These are phyloP conservation scores for Caenorhabditis zanzibari DNA, from an alignment of 2,888 invertebrate genomes.

Conservation along the genomic window DNA sequence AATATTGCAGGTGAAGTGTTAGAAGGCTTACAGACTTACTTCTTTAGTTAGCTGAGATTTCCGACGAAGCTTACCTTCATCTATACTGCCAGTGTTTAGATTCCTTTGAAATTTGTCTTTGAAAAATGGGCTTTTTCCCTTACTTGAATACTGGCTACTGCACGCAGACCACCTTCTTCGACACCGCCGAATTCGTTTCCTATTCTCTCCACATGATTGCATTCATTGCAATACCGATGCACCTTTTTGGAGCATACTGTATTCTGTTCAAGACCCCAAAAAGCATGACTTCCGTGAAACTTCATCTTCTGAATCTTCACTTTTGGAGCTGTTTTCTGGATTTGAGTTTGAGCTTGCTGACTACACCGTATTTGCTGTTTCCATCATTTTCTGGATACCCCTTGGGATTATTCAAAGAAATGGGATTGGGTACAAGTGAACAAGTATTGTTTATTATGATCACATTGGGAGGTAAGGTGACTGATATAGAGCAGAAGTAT, in stretches of 20 bases:
- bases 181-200: neutral
- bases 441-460: too few species aligned
- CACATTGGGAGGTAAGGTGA: too few species aligned
- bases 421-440: neutral
- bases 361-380: conserved; percentile 20
- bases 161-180: neutral
- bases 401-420: conserved; percentile 3
- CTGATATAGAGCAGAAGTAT: too few species aligned
- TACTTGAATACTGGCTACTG: too few species aligned
- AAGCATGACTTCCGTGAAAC: conserved; percentile 30
- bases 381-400: conserved; percentile 25
- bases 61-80: too few species aligned
- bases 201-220: neutral
- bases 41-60: too few species aligned
- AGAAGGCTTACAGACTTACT: too few species aligned
- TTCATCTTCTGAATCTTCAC: conserved; percentile 2
- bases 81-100: too few species aligned
- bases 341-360: neutral
- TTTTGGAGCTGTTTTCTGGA: conserved; percentile 16
- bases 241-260: conserved; percentile 22
- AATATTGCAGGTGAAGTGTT: too few species aligned
- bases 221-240: neutral
- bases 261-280: conserved; percentile 28
- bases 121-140: too few species aligned
- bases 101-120: too few species aligned